Percentiles rank a stretch among this genome's conserved stretches.
Conservation (phyloP, 2,113 vertebrate species). For the Oncorhynchus masou region DNA sequence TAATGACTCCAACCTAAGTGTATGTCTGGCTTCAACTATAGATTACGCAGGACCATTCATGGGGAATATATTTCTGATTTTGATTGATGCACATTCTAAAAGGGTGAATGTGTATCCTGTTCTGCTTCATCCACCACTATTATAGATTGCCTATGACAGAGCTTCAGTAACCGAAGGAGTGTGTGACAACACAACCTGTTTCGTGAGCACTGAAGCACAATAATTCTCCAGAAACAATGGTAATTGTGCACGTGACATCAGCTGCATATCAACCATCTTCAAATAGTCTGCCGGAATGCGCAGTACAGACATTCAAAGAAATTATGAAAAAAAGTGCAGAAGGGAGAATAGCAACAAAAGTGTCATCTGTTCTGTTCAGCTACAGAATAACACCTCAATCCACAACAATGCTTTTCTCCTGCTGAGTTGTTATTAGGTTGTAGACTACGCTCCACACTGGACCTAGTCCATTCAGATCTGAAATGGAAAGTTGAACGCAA, state of each 20-base stretch:
- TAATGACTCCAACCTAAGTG: too few species aligned
- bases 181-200: conserved; percentile 16
- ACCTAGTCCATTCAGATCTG: too few species aligned
- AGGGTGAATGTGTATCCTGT: conserved; percentile 23
- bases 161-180: conserved; percentile 19
- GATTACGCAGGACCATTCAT: conserved; percentile 27
- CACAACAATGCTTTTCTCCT: not conserved
- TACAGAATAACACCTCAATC: not conserved
- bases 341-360: conserved; percentile 4
- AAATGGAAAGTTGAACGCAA: too few species aligned
- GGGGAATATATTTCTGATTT: conserved; percentile 16
- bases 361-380: not conserved
- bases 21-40: too few species aligned
- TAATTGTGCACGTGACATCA: too few species aligned
- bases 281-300: too few species aligned
- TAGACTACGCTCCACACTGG: too few species aligned
- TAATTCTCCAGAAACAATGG: too few species aligned
- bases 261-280: too few species aligned
- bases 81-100: conserved; percentile 35
- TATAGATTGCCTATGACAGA: conserved; percentile 15
- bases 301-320: not conserved
- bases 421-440: too few species aligned
- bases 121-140: conserved; percentile 18
- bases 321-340: conserved; percentile 21
- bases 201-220: conserved; percentile 5